phyloP scores from a whole-genome alignment of 2,888 invertebrate genomes.

The Tachystola acroxantha region DNA sequence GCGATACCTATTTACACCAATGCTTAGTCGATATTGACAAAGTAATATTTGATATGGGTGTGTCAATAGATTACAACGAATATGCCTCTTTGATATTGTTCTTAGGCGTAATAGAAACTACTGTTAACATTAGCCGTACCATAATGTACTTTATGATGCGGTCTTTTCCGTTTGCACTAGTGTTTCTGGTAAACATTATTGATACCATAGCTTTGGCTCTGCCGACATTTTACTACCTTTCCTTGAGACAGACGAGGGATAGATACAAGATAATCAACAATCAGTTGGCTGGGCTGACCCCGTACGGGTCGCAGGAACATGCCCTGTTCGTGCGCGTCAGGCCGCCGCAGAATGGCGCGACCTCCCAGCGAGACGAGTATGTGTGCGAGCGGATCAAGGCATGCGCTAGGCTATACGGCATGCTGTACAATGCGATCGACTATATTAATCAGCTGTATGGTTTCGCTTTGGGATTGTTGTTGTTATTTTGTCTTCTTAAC shows the following conservation, averaged over 20 bases:
- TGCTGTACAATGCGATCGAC: constrained; percentile 32
- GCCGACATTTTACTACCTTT: constrained; percentile 35
- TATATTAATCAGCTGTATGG: constrained; percentile 38
- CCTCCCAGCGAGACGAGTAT: constrained; percentile 28
- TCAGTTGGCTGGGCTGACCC: constrained; percentile 31
- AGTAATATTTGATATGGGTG: constrained; percentile 32
- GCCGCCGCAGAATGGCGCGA: constrained; percentile 21
- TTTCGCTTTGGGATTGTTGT: constrained; percentile 30
- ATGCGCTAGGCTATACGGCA: constrained; percentile 43
- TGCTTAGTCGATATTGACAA: constrained; percentile 38
- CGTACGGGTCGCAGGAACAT: constrained; percentile 33
- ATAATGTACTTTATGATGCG: constrained; percentile 27
- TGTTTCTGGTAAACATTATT: constrained; percentile 40
- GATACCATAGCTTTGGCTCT: constrained; percentile 36
- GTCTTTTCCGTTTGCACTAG: constrained; percentile 35
- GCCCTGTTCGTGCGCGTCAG: constrained; percentile 32
- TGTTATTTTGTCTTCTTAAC: constrained; percentile 29
- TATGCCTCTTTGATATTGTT: constrained; percentile 24
- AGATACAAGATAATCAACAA: constrained; percentile 44
- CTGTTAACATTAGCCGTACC: constrained; percentile 33
- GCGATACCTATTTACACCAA: constrained; percentile 26
- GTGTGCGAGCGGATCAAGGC: constrained; percentile 39
- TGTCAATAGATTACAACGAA: constrained; percentile 31
- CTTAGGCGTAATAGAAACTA: constrained; percentile 21
- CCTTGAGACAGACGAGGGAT: constrained; percentile 28